phyloP scores from a whole-genome alignment of 2,888 invertebrate species.

The Adela reaumurella region DNA sequence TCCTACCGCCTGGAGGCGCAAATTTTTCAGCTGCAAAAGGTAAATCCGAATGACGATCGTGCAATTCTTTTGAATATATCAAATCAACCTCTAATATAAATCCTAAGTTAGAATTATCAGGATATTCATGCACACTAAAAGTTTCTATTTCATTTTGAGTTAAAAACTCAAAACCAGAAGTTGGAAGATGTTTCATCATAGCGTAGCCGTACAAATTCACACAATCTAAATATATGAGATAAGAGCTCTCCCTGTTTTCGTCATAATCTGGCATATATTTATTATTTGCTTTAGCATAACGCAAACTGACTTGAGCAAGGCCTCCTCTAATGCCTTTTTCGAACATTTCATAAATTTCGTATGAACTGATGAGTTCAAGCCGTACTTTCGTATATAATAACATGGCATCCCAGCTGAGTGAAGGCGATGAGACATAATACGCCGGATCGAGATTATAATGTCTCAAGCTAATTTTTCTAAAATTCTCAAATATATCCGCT shows the following conservation, averaged over 20 bases:
- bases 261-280: not conserved
- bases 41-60: slow-evolving; percentile 11
- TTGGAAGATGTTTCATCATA: not conserved
- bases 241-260: not conserved
- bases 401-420: slow-evolving; percentile 9
- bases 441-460: slow-evolving; percentile 6
- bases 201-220: not conserved
- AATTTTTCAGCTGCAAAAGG: slow-evolving; percentile 14
- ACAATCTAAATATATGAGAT: not conserved
- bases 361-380: not conserved
- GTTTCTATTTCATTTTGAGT: not conserved
- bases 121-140: slow-evolving; percentile 17
- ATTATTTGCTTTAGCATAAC: not conserved
- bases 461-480: slow-evolving; percentile 5
- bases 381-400: slow-evolving; percentile 5
- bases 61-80: slow-evolving; percentile 6
- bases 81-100: slow-evolving; percentile 9
- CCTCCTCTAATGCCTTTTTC: not conserved
- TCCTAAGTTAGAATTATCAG: slow-evolving; percentile 14
- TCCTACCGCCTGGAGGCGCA: slow-evolving; percentile 5
- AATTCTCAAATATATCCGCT: slow-evolving; percentile 8
- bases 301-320: not conserved
- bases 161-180: not conserved
- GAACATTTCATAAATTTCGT: not conserved
- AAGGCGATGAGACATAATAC: slow-evolving; percentile 6